Conservation (phyloP, 1,140 invertebrate species). For the Chrysopa pallens region DNA sequence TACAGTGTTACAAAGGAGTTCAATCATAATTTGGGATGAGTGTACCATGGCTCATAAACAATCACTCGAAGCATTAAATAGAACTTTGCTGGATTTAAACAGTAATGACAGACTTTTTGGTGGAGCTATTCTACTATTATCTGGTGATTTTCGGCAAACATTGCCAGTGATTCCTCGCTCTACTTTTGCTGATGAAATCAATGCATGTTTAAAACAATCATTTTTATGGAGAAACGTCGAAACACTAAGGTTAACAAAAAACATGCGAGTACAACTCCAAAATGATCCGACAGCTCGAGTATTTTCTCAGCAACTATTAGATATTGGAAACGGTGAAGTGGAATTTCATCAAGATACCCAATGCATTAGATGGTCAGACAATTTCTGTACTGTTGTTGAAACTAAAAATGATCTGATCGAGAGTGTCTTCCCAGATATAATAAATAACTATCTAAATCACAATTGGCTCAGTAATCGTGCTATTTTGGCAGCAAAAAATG, state of each 20-base stretch:
- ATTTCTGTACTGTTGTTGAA: slow-evolving; percentile 7
- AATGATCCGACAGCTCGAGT: slow-evolving; percentile 9
- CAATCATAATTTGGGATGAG: slow-evolving; percentile 23
- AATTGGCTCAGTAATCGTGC: slow-evolving; percentile 18
- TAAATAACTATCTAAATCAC: background rate
- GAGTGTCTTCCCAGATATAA: background rate
- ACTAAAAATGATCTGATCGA: slow-evolving; percentile 1
- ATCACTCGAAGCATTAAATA: slow-evolving; percentile 16
- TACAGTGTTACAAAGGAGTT: slow-evolving; percentile 12
- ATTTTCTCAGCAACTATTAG: slow-evolving; percentile 14
- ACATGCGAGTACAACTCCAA: slow-evolving; percentile 12
- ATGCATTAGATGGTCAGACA: slow-evolving; percentile 6
- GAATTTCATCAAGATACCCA: slow-evolving; percentile 4
- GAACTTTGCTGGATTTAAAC: slow-evolving; percentile 15
- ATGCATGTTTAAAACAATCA: slow-evolving; percentile 25
- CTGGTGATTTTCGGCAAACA: slow-evolving; percentile 17
- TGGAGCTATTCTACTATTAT: slow-evolving; percentile 15
- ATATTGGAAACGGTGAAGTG: slow-evolving; percentile 10
- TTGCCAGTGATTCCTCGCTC: slow-evolving; percentile 17
- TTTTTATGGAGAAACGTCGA: slow-evolving; percentile 19
- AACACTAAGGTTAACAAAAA: slow-evolving; percentile 14
- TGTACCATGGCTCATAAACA: slow-evolving; percentile 19
- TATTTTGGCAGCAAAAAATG: slow-evolving; percentile 22
- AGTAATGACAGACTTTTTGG: slow-evolving; percentile 13
- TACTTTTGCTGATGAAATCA: slow-evolving; percentile 23